Conservation (phyloP, 2,797 vertebrate species). For the Phrynocephalus forsythii region DNA sequence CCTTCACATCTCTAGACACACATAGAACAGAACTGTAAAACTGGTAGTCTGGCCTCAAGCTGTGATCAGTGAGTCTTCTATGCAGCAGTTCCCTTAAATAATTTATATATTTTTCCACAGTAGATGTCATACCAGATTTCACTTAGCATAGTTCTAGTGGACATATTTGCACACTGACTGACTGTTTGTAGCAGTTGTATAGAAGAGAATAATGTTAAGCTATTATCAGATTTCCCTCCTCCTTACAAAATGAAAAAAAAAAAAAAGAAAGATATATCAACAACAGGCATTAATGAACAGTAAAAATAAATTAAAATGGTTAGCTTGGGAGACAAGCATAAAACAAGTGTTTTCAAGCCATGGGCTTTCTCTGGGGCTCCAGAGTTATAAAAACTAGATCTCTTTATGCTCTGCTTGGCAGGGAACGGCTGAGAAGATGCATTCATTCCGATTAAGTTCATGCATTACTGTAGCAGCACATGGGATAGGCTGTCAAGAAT, state of each 20-base stretch:
- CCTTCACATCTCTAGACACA: neutral
- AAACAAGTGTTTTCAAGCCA: slow-evolving; percentile 13
- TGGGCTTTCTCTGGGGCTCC: neutral
- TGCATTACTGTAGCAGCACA: slow-evolving; percentile 12
- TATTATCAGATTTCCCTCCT: neutral
- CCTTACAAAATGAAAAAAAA: neutral
- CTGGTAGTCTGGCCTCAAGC: slow-evolving; percentile 60
- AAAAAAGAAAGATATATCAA: neutral
- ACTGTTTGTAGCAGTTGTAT: slow-evolving; percentile 46
- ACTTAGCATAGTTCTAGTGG: slow-evolving; percentile 63
- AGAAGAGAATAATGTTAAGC: slow-evolving; percentile 48
- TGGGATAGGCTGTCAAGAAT: neutral
- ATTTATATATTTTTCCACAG: slow-evolving; percentile 64
- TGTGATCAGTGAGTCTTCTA: slow-evolving; percentile 65
- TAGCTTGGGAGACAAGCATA: slow-evolving; percentile 1
- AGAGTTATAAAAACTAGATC: slow-evolving; percentile 4
- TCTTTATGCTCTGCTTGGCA: slow-evolving; percentile 20
- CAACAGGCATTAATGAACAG: slow-evolving; percentile 8
- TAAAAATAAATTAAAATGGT: neutral
- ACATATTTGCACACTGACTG: slow-evolving; percentile 58
- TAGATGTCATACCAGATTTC: slow-evolving; percentile 69
- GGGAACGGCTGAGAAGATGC: slow-evolving; percentile 20
- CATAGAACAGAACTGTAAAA: slow-evolving; percentile 31
- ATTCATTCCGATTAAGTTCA: slow-evolving; percentile 5
- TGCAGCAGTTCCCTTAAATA: slow-evolving; percentile 70